phyloP scores from a whole-genome alignment of 2,888 invertebrate species.

The Pristionchus maxplancki region DNA sequence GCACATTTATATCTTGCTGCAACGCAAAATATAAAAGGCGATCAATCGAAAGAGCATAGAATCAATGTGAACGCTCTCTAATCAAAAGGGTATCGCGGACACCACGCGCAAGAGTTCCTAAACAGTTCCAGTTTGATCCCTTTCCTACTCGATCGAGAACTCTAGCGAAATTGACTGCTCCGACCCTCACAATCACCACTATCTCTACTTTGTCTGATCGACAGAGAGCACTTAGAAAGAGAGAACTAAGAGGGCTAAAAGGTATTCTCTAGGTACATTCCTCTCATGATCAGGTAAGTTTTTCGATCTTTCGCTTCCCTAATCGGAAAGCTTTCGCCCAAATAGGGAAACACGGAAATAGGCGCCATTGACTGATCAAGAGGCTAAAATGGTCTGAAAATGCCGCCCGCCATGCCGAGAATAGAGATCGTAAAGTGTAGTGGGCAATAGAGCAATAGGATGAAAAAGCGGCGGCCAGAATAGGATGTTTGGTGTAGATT shows the following conservation, averaged over 20 bases:
- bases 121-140: slow-evolving; percentile 38
- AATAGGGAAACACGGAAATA: background rate
- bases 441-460: too few species aligned
- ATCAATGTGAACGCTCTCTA: too few species aligned
- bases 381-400: background rate
- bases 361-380: background rate
- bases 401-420: background rate
- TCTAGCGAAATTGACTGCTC: background rate
- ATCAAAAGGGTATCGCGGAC: background rate
- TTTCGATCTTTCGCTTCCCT: background rate
- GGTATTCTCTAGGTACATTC: slow-evolving; percentile 15
- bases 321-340: background rate
- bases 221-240: background rate
- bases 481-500: background rate
- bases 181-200: background rate
- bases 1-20: too few species aligned
- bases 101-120: background rate
- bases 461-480: background rate
- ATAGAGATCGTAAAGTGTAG: background rate
- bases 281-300: background rate
- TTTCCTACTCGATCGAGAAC: background rate
- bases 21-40: too few species aligned
- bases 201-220: background rate
- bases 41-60: too few species aligned
- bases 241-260: background rate